A percentile compares a stretch with the other conserved stretches of the same genome.
phyloP scores from a whole-genome alignment of 2,888 invertebrate genomes.

The Autographa gamma region DNA sequence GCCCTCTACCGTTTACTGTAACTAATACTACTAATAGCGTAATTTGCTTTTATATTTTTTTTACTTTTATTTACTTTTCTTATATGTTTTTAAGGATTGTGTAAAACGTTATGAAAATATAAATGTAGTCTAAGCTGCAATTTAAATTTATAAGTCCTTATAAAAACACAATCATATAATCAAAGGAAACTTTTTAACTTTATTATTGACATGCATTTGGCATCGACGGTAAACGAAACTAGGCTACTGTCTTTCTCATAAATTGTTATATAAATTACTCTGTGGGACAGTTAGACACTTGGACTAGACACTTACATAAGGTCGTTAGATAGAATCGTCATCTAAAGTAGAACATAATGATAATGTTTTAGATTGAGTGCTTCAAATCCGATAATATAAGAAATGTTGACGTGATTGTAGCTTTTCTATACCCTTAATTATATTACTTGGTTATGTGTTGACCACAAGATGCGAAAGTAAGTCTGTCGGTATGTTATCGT shows the following conservation, averaged over 20 bases:
- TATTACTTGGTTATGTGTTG: neutral
- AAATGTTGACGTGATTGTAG: neutral
- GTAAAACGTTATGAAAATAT: no score
- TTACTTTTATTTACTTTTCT: no score
- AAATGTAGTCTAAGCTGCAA: neutral
- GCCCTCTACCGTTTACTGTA: no score
- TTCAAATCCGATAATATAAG: neutral
- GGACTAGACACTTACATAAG: neutral
- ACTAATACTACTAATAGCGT: no score
- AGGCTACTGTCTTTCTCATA: conserved; percentile 4
- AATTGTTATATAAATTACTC: conserved; percentile 1
- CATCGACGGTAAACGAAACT: neutral
- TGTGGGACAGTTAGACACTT: conserved; percentile 3
- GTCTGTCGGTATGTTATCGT: neutral
- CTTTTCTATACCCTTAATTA: neutral
- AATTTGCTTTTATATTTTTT: no score
- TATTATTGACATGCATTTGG: neutral
- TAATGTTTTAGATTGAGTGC: neutral
- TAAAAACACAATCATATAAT: neutral
- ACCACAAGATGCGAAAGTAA: neutral
- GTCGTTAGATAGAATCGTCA: neutral
- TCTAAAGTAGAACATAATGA: neutral
- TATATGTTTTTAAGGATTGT: no score
- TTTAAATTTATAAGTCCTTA: neutral
- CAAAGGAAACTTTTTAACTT: neutral